Base-by-base conservation (phyloP, 2,888 invertebrate genomes). In the Caenorhabditis sp. region DNA sequence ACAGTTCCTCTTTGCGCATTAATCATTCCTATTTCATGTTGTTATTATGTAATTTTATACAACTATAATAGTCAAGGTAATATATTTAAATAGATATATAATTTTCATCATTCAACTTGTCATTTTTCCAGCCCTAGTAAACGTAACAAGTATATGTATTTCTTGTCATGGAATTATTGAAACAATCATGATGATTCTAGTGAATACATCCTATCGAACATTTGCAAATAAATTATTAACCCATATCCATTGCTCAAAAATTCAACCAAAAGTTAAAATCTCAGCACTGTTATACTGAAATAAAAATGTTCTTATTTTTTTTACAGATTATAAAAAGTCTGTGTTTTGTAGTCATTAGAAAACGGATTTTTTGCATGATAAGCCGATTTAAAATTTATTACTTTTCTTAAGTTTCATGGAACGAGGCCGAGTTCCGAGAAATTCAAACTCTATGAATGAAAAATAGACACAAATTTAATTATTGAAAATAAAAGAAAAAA, bases 21-120 rank as follows among this genome's bases (percentile, higher is more conserved):
- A 6, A 54, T 62, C 3, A n/a, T 62, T 8, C 62, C 62, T 12
- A 54, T 62, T 14, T 27, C 17, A 4, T 62, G 53, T 36, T 62
- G 62, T 36, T 62, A 49, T 54, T 54, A n/a, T 53, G 53, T 37
- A 8, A 62, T 62, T 62, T 31, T 62, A n/a, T 36, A 62, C 19
- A 27, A 54, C 19, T 62, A 62, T 54, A 53, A 62, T 31, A 62
- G 53, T 62, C 62, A 62, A 54, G 53, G 62, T 62, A 21, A 37
- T 37, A 17, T 4, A 31, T 31, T 31, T 31, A 31, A 31, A 31
- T 4, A 6, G 31, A 5, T 27, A 3, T 14, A 14, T 8, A 17
- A 21, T 14, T 14, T 54, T 26, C 26, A 26, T 19, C n/a, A 53
- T 8, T 8, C 6, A 53, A 19, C n/a, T n/a, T n/a, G n/a, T n/a